Base-by-base conservation (phyloP, 2,113 vertebrate genomes). In the Progne subis region DNA sequence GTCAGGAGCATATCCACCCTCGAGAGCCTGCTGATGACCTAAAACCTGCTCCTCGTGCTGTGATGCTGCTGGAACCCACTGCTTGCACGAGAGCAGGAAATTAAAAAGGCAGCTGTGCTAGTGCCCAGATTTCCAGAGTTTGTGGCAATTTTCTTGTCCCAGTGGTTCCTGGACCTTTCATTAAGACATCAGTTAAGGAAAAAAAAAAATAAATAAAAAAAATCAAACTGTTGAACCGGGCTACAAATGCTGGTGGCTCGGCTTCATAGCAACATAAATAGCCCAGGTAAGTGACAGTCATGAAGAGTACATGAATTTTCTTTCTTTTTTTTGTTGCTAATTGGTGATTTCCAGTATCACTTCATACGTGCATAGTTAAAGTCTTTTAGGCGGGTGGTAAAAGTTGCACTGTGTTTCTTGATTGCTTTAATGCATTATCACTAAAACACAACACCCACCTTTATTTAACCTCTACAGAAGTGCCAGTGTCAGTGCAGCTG, bases 351-450 rank as follows among this genome's bases (percentile, higher is more conserved):
- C 85, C 63, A 78, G 50, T 63, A 94, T 90, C 87, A 75, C 65
- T 95, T 95, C 52, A 92, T 97, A 96, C 97, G 98, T 96, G 97
- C 97, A 75, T 94, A 96, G 83, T 64, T 95, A 47, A 71, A 57
- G 43, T 94, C 72, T 92, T 76, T 95, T 96, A 92, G 90, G 96
- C 44, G 92, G 79, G 80, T 95, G 25, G 86, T 47, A 90, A 82
- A 93, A 90, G 86, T 29, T 94, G 28, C 77, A 43, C n/a, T 74
- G 80, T 71, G 72, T 91, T 82, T 85, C 69, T 63, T 47, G 59
- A 64, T 39, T 96, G 55, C 63, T 91, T 65, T 34, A 50, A 31
- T 63, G 56, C 15, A 46, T 81, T 81, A 37, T 52, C 68, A 26
- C 82, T 67, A 14, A 44, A 93, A 43, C 4, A 15, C 56, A 90